Evolutionary conservation across 2,113 vertebrate species (phyloP), one percentile per base, ranked within the genome.

Genomic region (Urocolius indicus): DNA sequence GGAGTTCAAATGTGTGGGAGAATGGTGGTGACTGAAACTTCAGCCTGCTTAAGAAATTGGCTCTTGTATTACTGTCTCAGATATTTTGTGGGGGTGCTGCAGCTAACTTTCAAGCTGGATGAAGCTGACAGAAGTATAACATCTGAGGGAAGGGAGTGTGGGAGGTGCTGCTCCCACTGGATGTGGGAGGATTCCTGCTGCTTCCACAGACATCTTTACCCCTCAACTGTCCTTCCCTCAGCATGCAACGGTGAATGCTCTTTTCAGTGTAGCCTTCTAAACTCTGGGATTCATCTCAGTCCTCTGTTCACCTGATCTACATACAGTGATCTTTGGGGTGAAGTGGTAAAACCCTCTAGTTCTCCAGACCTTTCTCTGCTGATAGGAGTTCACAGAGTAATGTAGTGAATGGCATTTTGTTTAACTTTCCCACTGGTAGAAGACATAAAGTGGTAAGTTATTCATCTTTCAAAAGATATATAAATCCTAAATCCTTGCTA

Each of bases 1-100:
- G 46, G 94, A 90, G 77, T 91, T 95, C 81, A 91, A 84, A 91
- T 57, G 74, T 89, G 96, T 94, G 89, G 91, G 96, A 92, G 94
- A 94, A 71, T 10, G 38, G 16, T 2, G 2, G 48, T 93, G 80
- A 59, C 68, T 90, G 89, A 89, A 92, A 92, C 77, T 94, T 83
- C 67, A 93, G 63, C 41, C 67, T 68, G 61, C 57, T 83, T 71
- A 84, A 93, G 91, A 84, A 92, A 86, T 80, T 0, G 1, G 6
- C 45, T 80, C 22, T 88, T 57, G 22, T 52, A 73, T 67, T 91
- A 73, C 24, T 15, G 17, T 48, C 84, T 85, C 59, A 24, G 65
- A 49, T 58, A 20, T 54, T 80, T 79, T 18, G 30, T 62, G 58
- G 24, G n/a, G n/a, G 24, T 91, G 30, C 49, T 85, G 41, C 85